Base-by-base conservation (phyloP, 1,140 invertebrate species). In the Bombus huntii region DNA sequence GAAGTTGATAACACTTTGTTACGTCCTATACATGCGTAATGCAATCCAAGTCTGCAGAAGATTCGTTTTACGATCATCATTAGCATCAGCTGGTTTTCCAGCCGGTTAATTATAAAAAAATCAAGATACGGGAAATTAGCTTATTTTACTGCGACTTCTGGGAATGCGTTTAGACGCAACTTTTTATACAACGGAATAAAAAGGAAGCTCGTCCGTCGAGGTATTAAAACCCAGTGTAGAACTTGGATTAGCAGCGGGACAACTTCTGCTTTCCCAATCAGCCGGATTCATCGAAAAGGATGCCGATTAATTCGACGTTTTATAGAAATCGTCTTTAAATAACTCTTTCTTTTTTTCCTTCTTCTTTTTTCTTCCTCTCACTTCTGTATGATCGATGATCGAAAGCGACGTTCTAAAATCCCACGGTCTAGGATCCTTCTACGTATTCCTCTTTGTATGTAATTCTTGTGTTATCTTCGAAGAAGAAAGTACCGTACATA, bases 1-100 rank as follows among this genome's bases (percentile, higher is more conserved):
- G 65, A 77, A 37, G 74, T 68, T 83, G 81, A 70, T 83, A 78
- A 77, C n/a, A n/a, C 39, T 78, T 83, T 75, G 81, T 78, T 83
- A 39, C 59, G 28, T 57, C 73, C 34, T 9, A 25, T 42, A 31
- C 73, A 53, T 70, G 66, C 81, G 74, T 70, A 78, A 78, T 70
- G 81, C 62, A 47, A 53, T 57, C 65, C 62, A 57, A 13, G 62
- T 62, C 3, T 31, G 81, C 10, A 28, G 53, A 34, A n/a, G 44
- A 78, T 68, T n/a, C 44, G 62, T 57, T 83, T 53, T 66, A 66
- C 37, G 59, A 66, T 13, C 62, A 31, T 83, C 53, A 83, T 83
- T 78, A 78, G 74, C 73, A 53, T 53, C 62, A 53, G 74, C 62
- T 78, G 74, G 81, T 70, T 78, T 70, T 34, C 44, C 13, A 37